A percentile compares a stretch with the other conserved stretches of the same genome.
Conservation (phyloP, 2,888 invertebrate species). For the Drosophila robusta region DNA sequence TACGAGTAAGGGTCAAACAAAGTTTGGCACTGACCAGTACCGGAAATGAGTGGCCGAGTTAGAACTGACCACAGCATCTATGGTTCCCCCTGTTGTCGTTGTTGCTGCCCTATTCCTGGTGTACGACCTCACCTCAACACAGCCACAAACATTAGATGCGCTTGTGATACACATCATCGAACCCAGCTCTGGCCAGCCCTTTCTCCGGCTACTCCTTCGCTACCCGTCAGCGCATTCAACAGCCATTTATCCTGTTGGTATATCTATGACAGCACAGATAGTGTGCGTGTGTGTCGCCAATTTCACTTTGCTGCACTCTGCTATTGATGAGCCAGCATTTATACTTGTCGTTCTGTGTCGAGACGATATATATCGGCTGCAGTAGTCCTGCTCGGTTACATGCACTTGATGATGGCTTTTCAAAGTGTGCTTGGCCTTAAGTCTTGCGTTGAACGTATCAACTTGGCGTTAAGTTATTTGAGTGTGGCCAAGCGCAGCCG, state of each 20-base stretch:
- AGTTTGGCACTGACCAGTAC: constrained; percentile 29
- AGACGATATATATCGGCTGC: constrained; percentile 52
- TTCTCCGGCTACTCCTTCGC: constrained; percentile 2
- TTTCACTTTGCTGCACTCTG: constrained; percentile 14
- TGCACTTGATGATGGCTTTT: constrained; percentile 72
- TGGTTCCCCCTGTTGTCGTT: constrained; percentile 8
- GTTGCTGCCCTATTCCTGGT: background rate
- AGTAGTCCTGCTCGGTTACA: constrained; percentile 33
- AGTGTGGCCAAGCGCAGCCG: constrained; percentile 52
- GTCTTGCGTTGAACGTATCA: constrained; percentile 57
- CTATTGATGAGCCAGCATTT: constrained; percentile 72
- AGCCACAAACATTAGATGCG: constrained; percentile 66
- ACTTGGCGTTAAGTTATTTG: constrained; percentile 72
- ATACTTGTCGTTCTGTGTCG: constrained; percentile 70
- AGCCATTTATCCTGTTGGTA: constrained; percentile 49
- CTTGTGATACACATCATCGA: constrained; percentile 50
- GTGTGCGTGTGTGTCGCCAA: constrained; percentile 11
- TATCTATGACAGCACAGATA: constrained; percentile 2
- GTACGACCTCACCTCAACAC: constrained; percentile 31
- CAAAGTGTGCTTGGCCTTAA: constrained; percentile 69
- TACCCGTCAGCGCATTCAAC: constrained; percentile 39
- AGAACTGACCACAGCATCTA: constrained; percentile 26
- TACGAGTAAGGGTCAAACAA: constrained; percentile 46
- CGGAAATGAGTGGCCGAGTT: constrained; percentile 17
- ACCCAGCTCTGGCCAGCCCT: constrained; percentile 3